Percentiles rank a stretch among this genome's conserved stretches.
Conservation (phyloP, 2,888 invertebrate genomes). For the Heliconius cydno region DNA sequence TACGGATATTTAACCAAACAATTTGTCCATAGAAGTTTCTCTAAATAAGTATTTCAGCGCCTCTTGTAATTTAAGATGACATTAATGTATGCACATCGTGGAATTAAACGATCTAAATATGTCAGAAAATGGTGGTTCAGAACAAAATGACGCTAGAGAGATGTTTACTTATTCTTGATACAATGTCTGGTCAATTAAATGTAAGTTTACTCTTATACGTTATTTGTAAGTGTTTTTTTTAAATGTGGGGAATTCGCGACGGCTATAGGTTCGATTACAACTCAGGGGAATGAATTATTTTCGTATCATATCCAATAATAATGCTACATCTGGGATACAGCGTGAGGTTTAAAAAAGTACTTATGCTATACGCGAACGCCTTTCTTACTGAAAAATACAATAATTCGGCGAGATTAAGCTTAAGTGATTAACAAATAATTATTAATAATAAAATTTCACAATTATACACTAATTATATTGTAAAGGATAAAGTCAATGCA, state of each 20-base stretch:
- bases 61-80: constrained; percentile 22
- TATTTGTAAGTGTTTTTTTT: background rate
- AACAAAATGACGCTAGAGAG: background rate
- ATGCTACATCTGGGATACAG: no score
- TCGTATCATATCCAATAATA: no score
- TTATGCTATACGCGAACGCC: background rate
- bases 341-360: no score
- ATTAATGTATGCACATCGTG: constrained; percentile 30
- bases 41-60: constrained; percentile 25
- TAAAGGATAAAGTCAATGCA: constrained; percentile 44
- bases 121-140: constrained; percentile 15
- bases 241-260: no score
- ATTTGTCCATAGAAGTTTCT: constrained; percentile 20
- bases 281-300: no score
- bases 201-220: background rate
- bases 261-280: background rate
- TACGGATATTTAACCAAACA: constrained; percentile 12
- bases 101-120: constrained; percentile 26
- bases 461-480: constrained; percentile 5
- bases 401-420: background rate
- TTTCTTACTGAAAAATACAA: background rate
- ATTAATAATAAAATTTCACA: background rate
- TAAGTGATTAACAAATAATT: background rate
- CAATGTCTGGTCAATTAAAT: constrained; percentile 5
- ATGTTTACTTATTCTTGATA: constrained; percentile 6